Percentiles rank a stretch among this genome's conserved stretches.
phyloP scores from a whole-genome alignment of 1,140 invertebrate species.

The Halesus radiatus region DNA sequence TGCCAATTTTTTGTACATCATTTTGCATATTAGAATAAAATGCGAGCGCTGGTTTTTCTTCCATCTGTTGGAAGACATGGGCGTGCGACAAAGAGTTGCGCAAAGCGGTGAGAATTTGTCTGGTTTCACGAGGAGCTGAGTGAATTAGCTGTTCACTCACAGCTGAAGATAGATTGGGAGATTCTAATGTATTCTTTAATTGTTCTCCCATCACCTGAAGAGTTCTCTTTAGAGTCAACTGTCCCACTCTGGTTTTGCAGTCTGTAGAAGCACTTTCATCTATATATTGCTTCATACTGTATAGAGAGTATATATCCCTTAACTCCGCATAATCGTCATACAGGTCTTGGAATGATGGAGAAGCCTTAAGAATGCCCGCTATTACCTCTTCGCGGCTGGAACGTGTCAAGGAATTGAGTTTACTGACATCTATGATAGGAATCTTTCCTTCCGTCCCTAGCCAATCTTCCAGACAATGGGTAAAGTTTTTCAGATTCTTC shows the following conservation, averaged over 20 bases:
- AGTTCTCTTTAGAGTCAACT: not conserved
- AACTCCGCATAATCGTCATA: not conserved
- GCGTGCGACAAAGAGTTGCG: not conserved
- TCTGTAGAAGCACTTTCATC: not conserved
- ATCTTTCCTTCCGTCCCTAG: not conserved
- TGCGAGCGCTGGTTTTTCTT: not conserved
- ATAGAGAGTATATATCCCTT: constrained; percentile 2
- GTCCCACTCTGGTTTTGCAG: not conserved
- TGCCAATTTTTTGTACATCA: not conserved
- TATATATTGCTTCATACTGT: not conserved
- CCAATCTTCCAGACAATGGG: not conserved
- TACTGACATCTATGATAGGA: not conserved
- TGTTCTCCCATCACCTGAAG: constrained; percentile 3
- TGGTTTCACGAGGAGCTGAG: not conserved
- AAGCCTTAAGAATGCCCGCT: not conserved
- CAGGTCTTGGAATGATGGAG: not conserved
- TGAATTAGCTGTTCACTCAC: no score
- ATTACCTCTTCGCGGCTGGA: constrained; percentile 4
- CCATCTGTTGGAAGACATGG: not conserved
- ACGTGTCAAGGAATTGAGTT: no score
- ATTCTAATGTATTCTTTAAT: not conserved
- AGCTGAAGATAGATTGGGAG: not conserved
- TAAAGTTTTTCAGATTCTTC: not conserved
- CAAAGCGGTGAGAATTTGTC: not conserved
- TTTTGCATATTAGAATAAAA: not conserved